Conservation (phyloP, 2,797 vertebrate species). For the Melanotaenia boesemani region DNA sequence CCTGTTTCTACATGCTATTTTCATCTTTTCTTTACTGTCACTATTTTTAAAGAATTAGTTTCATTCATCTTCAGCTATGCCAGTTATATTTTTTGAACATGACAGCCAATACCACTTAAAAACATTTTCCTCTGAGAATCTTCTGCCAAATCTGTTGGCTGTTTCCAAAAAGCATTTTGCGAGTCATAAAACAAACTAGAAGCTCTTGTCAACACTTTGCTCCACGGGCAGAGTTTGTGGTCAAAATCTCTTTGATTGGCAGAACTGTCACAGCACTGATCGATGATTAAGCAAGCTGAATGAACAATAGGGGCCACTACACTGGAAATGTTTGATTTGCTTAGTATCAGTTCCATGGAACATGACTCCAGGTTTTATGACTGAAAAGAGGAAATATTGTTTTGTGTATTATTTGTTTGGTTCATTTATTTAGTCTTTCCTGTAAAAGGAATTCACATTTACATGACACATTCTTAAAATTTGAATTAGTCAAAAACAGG, state of each 20-base stretch:
- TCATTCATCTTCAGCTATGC: too few species aligned
- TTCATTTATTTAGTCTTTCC: neutral
- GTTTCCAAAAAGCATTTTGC: neutral
- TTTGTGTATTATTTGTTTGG: neutral
- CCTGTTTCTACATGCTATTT: too few species aligned
- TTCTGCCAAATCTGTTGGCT: neutral
- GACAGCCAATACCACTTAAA: neutral
- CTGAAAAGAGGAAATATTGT: conserved; percentile 8
- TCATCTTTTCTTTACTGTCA: too few species aligned
- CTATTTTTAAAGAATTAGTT: too few species aligned
- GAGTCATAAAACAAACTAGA: neutral
- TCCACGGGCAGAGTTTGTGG: neutral
- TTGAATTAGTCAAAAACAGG: neutral
- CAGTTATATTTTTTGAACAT: neutral
- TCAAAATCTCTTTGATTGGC: conserved; percentile 25
- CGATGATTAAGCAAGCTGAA: conserved; percentile 21
- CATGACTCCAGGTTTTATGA: conserved; percentile 4
- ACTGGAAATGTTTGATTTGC: conserved; percentile 4
- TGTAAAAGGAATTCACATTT: too few species aligned
- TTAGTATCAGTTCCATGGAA: neutral
- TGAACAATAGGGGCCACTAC: conserved; percentile 49
- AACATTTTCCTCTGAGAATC: neutral
- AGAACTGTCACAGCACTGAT: conserved; percentile 3
- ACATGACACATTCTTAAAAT: too few species aligned
- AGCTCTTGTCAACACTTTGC: neutral